These are phyloP conservation scores for Mesorhabditis belari DNA, from an alignment of 2,888 invertebrate genomes.

Conservation along the genomic window DNA sequence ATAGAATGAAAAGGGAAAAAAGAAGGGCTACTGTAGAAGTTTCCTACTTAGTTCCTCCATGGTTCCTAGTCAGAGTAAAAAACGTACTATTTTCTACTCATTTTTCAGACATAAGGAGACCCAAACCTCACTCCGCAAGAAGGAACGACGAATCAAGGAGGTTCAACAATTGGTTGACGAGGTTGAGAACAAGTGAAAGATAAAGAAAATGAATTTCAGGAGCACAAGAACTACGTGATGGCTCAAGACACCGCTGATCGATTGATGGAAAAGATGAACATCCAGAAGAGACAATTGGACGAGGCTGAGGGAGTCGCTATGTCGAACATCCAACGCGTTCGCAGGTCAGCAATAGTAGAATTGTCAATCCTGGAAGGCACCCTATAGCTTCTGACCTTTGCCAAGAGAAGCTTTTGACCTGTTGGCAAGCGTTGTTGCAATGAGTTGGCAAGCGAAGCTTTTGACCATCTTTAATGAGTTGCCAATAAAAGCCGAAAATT, in stretches of 20 bases:
- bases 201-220: conserved; percentile 63
- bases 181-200: too few species aligned
- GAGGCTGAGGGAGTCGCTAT: conserved; percentile 68
- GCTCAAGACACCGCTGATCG: conserved; percentile 67
- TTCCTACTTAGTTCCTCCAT: too few species aligned
- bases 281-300: conserved; percentile 87
- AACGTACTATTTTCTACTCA: too few species aligned
- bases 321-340: conserved; percentile 84
- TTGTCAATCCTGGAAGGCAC: too few species aligned
- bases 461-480: too few species aligned
- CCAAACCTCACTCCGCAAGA: conserved; percentile 91
- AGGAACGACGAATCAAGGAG: conserved; percentile 90
- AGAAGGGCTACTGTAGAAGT: neutral
- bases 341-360: conserved; percentile 62
- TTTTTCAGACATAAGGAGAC: conserved; percentile 79
- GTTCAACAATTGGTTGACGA: conserved; percentile 67
- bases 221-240: conserved; percentile 83
- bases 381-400: too few species aligned
- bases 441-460: too few species aligned
- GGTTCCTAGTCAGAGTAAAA: too few species aligned
- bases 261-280: conserved; percentile 71
- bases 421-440: too few species aligned
- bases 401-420: too few species aligned
- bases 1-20: neutral
- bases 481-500: too few species aligned